Evolutionary conservation across 1,140 invertebrate species (phyloP), one percentile per base, ranked within the genome.

Genomic region (Drosophila bocqueti): DNA sequence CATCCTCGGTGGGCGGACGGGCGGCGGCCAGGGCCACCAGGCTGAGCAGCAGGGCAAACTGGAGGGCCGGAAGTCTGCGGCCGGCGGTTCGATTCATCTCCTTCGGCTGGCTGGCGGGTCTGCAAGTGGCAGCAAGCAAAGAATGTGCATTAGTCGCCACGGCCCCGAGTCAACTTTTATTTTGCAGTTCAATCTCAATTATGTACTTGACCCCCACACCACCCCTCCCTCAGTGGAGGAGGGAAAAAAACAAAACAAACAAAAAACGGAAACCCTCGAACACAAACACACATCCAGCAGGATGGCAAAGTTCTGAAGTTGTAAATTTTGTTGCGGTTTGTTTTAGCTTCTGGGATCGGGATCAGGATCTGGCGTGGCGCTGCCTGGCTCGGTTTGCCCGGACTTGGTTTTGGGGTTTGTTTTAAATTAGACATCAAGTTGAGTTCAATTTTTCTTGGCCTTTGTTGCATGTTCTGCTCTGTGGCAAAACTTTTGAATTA

Each of bases 381-480:
- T 1, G 46, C 16, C 47, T n/a, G 45, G 58, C 45, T 54, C 29
- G 57, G 60, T 69, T 78, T 52, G 52, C 43, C 66, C 46, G 40
- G 63, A 26, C 50, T 60, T 47, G 71, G 63, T 61, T 81, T 82
- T 49, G 60, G 68, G 76, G 75, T 81, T 90, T 90, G 63, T 76
- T 90, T 79, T 84, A 89, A 89, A 85, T 90, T 90, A 85, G 85
- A 79, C 78, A 79, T 74, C 85, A 76, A 89, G 74, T 80, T 87
- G 61, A 76, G 64, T 89, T 76, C 62, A 78, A 87, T 83, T 89
- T 87, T 87, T 89, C 81, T 83, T 81, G 34, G 59, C 59, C 72
- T 71, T 66, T 71, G 74, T 46, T 74, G 73, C 74, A 81, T 73
- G 71, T 74, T 83, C 68, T 72, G 77, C 71, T 78, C 68, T 89